These are phyloP conservation scores for Crotalus horridus DNA, from an alignment of 2,113 vertebrate species.

Conservation along the genomic window DNA sequence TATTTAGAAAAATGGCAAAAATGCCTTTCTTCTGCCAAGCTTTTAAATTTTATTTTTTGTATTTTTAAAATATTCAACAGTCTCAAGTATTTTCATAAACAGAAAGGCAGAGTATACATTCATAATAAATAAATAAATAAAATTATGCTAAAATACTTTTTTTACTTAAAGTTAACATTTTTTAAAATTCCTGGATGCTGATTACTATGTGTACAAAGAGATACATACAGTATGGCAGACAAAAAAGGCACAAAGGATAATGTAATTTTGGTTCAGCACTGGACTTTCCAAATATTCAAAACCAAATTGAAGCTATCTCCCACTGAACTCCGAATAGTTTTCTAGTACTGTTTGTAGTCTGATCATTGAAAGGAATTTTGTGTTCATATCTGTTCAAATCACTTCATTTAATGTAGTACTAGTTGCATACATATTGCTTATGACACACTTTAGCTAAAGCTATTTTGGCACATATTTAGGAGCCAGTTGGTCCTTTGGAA, in stretches of 20 bases:
- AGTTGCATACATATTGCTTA: neutral
- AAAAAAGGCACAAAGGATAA: neutral
- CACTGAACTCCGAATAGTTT: neutral
- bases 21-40: neutral
- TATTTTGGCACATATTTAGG: neutral
- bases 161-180: neutral
- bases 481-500: neutral
- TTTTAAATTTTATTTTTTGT: neutral
- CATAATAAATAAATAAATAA: neutral
- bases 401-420: neutral
- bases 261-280: neutral
- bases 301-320: neutral
- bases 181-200: neutral
- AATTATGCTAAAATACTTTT: neutral
- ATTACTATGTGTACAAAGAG: neutral
- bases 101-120: neutral
- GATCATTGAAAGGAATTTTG: neutral
- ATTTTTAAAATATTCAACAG: neutral
- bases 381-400: neutral
- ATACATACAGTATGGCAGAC: neutral
- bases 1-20: neutral
- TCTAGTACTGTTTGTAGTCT: neutral
- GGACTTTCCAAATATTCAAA: neutral
- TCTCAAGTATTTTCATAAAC: neutral
- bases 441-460: neutral